Evolutionary conservation across 2,888 invertebrate species (phyloP).

Genomic region (Esperia sulphurella): DNA sequence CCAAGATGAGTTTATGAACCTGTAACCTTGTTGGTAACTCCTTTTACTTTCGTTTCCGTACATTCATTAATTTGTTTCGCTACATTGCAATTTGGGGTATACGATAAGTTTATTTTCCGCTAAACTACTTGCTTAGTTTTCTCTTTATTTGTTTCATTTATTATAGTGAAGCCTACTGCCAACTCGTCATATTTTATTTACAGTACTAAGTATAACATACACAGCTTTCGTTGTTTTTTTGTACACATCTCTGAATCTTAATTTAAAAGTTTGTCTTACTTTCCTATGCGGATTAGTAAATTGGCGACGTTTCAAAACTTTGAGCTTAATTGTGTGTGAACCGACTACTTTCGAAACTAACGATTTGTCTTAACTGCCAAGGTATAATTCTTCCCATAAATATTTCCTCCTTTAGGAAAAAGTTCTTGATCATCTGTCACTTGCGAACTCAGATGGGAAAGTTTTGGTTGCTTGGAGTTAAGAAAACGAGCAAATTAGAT

Average conservation of each 20-base stretch:
- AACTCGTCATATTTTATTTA: neutral
- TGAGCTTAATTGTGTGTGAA: slow-evolving; percentile 27
- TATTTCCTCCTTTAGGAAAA: slow-evolving; percentile 18
- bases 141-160: no score
- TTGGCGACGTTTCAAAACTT: slow-evolving; percentile 17
- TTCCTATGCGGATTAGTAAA: neutral
- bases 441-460: slow-evolving; percentile 7
- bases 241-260: no score
- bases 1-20: slow-evolving; percentile 4
- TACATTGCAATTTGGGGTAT: no score
- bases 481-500: no score
- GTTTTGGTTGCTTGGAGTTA: neutral
- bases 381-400: slow-evolving; percentile 25
- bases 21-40: slow-evolving; percentile 9
- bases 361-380: slow-evolving; percentile 26
- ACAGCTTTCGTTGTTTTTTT: no score
- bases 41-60: slow-evolving; percentile 9
- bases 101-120: no score
- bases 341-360: slow-evolving; percentile 23
- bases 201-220: neutral
- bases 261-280: no score
- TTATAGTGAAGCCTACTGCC: no score
- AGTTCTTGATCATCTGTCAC: slow-evolving; percentile 22
- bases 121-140: no score
- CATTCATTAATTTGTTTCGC: neutral